phyloP scores from a whole-genome alignment of 2,113 vertebrate species.

The Eptesicus fuscus region DNA sequence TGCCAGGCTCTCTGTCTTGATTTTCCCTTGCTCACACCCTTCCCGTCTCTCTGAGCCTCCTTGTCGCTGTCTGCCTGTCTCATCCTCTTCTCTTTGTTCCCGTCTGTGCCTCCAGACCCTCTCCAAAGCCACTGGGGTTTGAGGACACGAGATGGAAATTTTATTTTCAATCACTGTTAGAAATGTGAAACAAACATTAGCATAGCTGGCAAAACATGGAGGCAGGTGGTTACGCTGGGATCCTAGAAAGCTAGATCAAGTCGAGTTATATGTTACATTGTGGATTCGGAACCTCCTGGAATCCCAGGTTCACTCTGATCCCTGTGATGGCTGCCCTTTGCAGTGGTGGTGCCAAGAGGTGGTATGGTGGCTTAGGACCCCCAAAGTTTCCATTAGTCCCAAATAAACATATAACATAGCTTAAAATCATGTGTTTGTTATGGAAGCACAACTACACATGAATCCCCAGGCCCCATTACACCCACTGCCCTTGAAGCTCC shows the following conservation, averaged over 20 bases:
- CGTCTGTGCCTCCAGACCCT: background rate
- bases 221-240: background rate
- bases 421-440: background rate
- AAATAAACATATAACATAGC: background rate
- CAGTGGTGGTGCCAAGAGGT: background rate
- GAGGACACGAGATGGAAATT: background rate
- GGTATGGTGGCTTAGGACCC: background rate
- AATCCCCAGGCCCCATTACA: background rate
- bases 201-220: background rate
- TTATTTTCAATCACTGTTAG: background rate
- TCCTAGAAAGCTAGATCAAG: background rate
- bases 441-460: background rate
- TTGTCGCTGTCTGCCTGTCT: background rate
- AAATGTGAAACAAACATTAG: background rate
- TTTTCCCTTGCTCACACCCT: background rate
- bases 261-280: background rate
- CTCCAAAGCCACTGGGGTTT: background rate
- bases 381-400: background rate
- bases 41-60: background rate
- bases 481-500: background rate
- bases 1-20: background rate
- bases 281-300: background rate
- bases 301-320: background rate
- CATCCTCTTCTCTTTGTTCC: background rate
- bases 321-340: background rate